Evolutionary conservation across 2,797 vertebrate genomes (phyloP), one percentile per base, ranked within the genome.

Genomic region (Ctenosaura bakeri): DNA sequence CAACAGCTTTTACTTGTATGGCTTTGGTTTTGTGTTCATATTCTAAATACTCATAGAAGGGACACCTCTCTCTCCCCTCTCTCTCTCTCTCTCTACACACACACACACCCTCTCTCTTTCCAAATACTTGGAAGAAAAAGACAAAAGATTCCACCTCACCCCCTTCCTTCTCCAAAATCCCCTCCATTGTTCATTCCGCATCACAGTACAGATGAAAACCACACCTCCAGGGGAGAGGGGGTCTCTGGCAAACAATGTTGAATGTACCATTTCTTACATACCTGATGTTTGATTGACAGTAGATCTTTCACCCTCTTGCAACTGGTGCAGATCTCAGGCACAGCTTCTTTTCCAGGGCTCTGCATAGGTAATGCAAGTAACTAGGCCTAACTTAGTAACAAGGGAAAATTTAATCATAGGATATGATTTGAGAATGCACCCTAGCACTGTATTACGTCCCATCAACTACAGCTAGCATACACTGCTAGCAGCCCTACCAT

Each of bases 1-100:
- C 86, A 85, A 69, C 74, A 80, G 76, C 74, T 84, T 83, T 90
- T 56, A 50, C 29, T 50, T 87, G 50, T 83, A 71, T 84, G 80
- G 50, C 46, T 77, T 66, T 87, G 35, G 56, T 79, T 26, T 79
- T 50, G 22, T 38, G n/a, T 69, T 80, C 20, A 59, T 87, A 38
- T 26, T 62, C 29, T 50, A 78, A 84, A 83, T 82, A 83, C 38
- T 73, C 7, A 3, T 79, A 52, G 20, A 13, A 54, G 82, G 56
- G 52, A 4, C 2, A 52, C 8, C 22, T 16, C 5, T 20, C n/a
- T 42, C 5, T 14, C 3, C 52, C 20, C 59, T 16, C 4, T 8
- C 5, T 20, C 22, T 42, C 10, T 14, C 6, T 66, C 20, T 35
- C 35, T 46, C 12, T 32, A 1, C 66, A 4, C 29, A 0, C 66